Base-by-base conservation (phyloP, 2,797 vertebrate species). In the Neomorphus geoffroyi region DNA sequence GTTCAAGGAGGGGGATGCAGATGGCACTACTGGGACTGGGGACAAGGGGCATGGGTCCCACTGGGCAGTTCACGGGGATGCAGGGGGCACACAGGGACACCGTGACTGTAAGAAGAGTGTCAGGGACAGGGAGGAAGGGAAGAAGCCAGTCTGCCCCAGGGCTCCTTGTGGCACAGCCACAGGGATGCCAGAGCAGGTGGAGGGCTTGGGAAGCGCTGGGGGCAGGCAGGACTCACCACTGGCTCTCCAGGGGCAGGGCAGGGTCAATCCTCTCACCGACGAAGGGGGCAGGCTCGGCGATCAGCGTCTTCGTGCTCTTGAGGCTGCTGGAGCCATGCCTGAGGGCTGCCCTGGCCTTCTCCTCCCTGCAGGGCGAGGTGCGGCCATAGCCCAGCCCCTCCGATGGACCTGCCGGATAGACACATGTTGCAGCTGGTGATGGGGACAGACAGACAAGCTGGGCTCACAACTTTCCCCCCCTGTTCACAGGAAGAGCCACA, bases 201-300 rank as follows among this genome's bases (percentile, higher is more conserved):
- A 33, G 46, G 60, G 41, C 21, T 33, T 0, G 0, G 61, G 65
- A 41, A 66, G 75, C 5, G 23, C 39, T 58, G 4, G 1, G 74
- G 80, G 86, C 93, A 82, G 93, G 93, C 87, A 86, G 90, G 83
- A 99, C 99, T 99, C 98, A 99, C 99, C 99, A 98, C 98, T 99
- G 99, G 98, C 98, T 99, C 97, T 99, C 99, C 97, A 99, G 97
- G n/a, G 99, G 98, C 98, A 99, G 96, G 28, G 97, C 96, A 93
- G 99, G 99, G 96, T 99, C 99, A 87, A 99, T 98, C 75, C 99
- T 98, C 96, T 99, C 99, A 75, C 99, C 99, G 0, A 98, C 75
- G 32, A 98, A 98, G 41, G 97, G 97, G 93, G 98, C 98, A 71
- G 98, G 98, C 95, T 99, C 99, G 22, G 98, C 1, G 7, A 98